Percentiles rank a stretch among this genome's conserved stretches.
phyloP scores from a whole-genome alignment of 2,888 invertebrate genomes.

The Leucoptera coffeella region DNA sequence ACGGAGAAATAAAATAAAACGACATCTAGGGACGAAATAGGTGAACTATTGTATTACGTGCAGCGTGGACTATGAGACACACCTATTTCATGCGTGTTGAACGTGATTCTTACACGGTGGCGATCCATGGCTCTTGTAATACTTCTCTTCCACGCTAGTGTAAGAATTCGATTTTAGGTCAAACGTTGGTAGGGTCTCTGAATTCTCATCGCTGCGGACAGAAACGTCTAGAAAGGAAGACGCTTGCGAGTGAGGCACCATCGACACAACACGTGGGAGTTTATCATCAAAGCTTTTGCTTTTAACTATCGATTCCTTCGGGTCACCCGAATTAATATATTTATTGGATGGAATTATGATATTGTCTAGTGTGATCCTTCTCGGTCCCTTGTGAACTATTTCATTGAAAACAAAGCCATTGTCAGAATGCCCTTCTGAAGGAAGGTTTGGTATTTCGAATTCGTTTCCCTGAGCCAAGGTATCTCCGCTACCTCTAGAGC shows the following conservation, averaged over 20 bases:
- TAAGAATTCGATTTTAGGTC: constrained; percentile 9
- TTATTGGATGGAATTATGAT: constrained; percentile 15
- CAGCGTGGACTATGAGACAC: constrained; percentile 24
- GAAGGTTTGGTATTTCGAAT: constrained; percentile 36
- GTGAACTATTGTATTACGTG: too few species aligned
- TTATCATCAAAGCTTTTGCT: constrained; percentile 18
- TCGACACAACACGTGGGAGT: constrained; percentile 13
- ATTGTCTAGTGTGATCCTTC: constrained; percentile 37
- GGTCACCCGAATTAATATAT: too few species aligned
- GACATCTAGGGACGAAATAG: too few species aligned
- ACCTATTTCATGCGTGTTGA: constrained; percentile 40
- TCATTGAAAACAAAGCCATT: constrained; percentile 39
- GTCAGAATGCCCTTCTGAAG: constrained; percentile 30
- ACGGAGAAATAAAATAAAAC: too few species aligned
- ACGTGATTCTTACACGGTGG: constrained; percentile 25
- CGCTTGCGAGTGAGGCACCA: constrained; percentile 10
- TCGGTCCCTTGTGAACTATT: constrained; percentile 41
- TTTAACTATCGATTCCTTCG: constrained; percentile 15
- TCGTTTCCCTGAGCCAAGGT: constrained; percentile 41
- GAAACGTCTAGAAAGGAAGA: too few species aligned
- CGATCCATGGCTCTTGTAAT: constrained; percentile 8
- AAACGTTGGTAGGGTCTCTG: constrained; percentile 3
- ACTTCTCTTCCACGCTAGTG: constrained; percentile 6
- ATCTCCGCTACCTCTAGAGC: constrained; percentile 39
- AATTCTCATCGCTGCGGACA: too few species aligned